Evolutionary conservation across 1,140 invertebrate genomes (phyloP).

Genomic region (Pseudomyrmex dendroicus): DNA sequence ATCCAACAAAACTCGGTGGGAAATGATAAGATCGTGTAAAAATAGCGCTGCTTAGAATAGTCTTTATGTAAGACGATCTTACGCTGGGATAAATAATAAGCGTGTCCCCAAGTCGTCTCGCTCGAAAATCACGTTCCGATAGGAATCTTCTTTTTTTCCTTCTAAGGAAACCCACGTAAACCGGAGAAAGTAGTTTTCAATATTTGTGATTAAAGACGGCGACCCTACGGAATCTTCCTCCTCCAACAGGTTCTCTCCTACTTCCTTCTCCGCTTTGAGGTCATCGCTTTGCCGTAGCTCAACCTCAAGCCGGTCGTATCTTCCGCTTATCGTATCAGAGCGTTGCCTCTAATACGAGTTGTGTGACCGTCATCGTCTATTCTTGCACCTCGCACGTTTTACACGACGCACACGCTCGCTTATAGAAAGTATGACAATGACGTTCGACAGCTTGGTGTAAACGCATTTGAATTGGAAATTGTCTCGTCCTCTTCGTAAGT

Average conservation of each 20-base stretch:
- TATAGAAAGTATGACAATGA: conserved; percentile 65
- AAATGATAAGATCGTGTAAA: background rate
- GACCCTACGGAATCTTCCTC: conserved; percentile 15
- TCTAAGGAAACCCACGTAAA: background rate
- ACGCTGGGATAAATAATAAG: background rate
- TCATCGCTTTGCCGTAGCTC: conserved; percentile 15
- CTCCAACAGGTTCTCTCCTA: background rate
- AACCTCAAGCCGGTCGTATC: background rate
- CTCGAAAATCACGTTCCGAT: background rate
- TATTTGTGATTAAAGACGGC: conserved; percentile 48
- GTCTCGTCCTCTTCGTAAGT: conserved; percentile 27
- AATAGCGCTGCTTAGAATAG: background rate
- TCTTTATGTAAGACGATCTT: background rate
- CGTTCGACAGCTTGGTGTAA: conserved; percentile 35
- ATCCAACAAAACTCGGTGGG: no score
- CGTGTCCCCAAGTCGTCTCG: background rate
- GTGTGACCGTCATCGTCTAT: background rate
- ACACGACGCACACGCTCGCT: background rate
- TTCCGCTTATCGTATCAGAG: background rate
- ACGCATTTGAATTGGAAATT: conserved; percentile 65
- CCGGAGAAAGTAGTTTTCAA: conserved; percentile 55
- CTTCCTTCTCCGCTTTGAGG: conserved; percentile 24
- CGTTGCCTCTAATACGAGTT: background rate
- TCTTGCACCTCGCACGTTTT: background rate
- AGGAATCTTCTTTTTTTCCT: conserved; percentile 33